Evolutionary conservation across 2,797 vertebrate genomes (phyloP).

Genomic region (Esox lucius): DNA sequence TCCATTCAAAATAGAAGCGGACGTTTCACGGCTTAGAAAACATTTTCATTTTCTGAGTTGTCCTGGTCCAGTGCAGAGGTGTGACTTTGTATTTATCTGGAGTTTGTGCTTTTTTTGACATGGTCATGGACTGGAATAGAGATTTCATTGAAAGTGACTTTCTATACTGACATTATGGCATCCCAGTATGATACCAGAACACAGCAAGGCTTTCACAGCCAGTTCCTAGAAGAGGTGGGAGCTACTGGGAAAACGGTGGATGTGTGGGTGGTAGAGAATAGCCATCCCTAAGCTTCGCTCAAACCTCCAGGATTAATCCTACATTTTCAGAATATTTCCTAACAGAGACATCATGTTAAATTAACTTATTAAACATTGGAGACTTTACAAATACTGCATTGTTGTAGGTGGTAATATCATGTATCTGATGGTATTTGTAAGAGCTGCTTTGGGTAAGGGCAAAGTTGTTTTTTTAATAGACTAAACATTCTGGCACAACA

Average conservation of each 20-base stretch:
- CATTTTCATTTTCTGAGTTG: neutral
- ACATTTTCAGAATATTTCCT: neutral
- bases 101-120: too few relatives aligned
- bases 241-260: neutral
- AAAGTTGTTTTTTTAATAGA: neutral
- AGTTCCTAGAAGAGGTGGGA: neutral
- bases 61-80: too few relatives aligned
- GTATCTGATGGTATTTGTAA: neutral
- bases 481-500: neutral
- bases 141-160: too few relatives aligned
- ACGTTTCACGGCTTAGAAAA: neutral
- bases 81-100: too few relatives aligned
- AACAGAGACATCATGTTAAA: neutral
- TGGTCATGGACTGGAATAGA: too few relatives aligned
- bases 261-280: too few relatives aligned
- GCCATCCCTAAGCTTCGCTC: too few relatives aligned
- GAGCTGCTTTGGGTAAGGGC: neutral
- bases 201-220: neutral
- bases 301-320: too few relatives aligned
- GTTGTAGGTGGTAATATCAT: neutral
- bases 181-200: too few relatives aligned
- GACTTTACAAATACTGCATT: neutral
- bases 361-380: neutral
- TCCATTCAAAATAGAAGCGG: neutral
- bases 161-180: too few relatives aligned